A percentile compares a stretch with the other conserved stretches of the same genome.
Conservation (phyloP, 2,113 vertebrate species). For the Rattus norvegicus region GRCr8 NC_086034.1:50443001-50443500, state of each 20-base stretch:
- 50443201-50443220: background rate
- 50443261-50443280: no score
- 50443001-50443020: background rate
- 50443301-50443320: background rate
- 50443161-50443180: rapidly evolving
- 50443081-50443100: background rate
- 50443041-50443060: background rate
- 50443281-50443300: background rate
- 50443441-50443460: background rate
- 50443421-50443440: background rate
- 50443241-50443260: background rate
- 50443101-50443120: background rate
- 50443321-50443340: background rate
- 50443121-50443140: background rate
- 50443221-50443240: background rate
- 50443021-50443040: background rate
- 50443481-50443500: background rate
- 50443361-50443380: background rate
- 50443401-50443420: background rate
- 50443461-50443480: background rate
- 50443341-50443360: background rate
- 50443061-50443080: background rate
- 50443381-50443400: background rate
- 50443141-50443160: no score
- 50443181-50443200: background rate